Evolutionary conservation across 2,888 invertebrate species (phyloP), one percentile per base, ranked within the genome.

Genomic region (Epistrophe grossulariae): DNA sequence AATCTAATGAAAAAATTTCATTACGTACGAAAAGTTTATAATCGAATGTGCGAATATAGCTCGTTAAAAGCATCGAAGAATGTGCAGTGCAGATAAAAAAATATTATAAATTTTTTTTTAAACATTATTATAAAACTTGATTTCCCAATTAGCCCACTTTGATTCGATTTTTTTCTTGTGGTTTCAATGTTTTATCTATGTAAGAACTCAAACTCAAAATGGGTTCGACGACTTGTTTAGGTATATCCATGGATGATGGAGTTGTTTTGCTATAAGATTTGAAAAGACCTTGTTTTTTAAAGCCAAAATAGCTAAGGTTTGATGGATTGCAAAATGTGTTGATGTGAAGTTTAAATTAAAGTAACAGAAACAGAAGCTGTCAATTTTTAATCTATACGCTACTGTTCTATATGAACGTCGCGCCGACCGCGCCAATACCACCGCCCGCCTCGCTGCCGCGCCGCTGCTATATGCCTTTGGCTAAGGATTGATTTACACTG

Each of bases 71-170:
- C 40, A 40, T 60, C 17, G 60, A 78, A 60, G 60, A 70, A 78
- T 71, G 70, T 52, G 60, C 59, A 48, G 35, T 9, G 13, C 57
- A 19, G 28, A 17, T n/a, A 40, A 50, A 74, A 24, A 74, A 48
- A 17, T 11, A 57, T 31, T 15, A 38, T 13, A n/a, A n/a, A n/a
- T 38, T 40, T 17, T n/a, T 5, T 50, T 10, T n/a, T 38, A 52
- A 13, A 45, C 19, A 45, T 60, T 31, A 71, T 64, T 66, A 66
- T 48, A 66, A 50, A 79, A 79, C 79, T 68, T 59, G 79, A 68
- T 60, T 79, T 79, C 59, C 79, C 79, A 79, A 79, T 79, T 79
- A 79, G 79, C 31, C 73, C 57, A 73, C 45, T 59, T 6, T 45
- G 35, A 55, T 72, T 79, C 13, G 40, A 48, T 48, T 60, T 60